phyloP scores from a whole-genome alignment of 1,140 invertebrate species.

The Palaemon carinicauda region DNA sequence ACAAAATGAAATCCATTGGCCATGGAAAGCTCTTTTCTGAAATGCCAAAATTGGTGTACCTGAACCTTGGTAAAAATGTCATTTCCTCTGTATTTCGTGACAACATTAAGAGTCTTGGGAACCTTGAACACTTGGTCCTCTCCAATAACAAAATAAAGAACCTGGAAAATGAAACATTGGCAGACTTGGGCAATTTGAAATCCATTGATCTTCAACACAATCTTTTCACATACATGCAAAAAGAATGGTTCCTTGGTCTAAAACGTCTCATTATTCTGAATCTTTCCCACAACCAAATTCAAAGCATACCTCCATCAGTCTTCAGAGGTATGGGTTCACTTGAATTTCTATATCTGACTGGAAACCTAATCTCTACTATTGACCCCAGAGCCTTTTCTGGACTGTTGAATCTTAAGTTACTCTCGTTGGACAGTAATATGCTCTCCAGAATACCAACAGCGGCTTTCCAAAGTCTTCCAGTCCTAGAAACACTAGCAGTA shows the following conservation, averaged over 20 bases:
- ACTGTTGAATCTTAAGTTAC: conserved; percentile 55
- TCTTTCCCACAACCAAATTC: conserved; percentile 61
- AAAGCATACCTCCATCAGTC: conserved; percentile 60
- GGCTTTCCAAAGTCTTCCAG: conserved; percentile 60
- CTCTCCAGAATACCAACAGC: conserved; percentile 57
- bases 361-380: conserved; percentile 61
- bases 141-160: conserved; percentile 60
- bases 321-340: conserved; percentile 60
- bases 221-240: conserved; percentile 61
- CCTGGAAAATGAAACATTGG: conserved; percentile 59
- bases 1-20: conserved; percentile 61
- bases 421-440: conserved; percentile 61
- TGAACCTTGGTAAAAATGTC: conserved; percentile 62
- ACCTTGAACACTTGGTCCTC: conserved; percentile 61
- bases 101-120: conserved; percentile 57
- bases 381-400: conserved; percentile 62
- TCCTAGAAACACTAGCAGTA: conserved; percentile 58
- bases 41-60: conserved; percentile 49
- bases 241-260: conserved; percentile 62
- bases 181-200: conserved; percentile 53
- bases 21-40: conserved; percentile 61
- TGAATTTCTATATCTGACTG: conserved; percentile 55
- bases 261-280: conserved; percentile 51
- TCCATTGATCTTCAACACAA: conserved; percentile 61
- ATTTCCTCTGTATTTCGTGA: conserved; percentile 61